These are phyloP conservation scores for Brachyistius frenatus DNA, from an alignment of 2,113 vertebrate species.

Conservation along the genomic window DNA sequence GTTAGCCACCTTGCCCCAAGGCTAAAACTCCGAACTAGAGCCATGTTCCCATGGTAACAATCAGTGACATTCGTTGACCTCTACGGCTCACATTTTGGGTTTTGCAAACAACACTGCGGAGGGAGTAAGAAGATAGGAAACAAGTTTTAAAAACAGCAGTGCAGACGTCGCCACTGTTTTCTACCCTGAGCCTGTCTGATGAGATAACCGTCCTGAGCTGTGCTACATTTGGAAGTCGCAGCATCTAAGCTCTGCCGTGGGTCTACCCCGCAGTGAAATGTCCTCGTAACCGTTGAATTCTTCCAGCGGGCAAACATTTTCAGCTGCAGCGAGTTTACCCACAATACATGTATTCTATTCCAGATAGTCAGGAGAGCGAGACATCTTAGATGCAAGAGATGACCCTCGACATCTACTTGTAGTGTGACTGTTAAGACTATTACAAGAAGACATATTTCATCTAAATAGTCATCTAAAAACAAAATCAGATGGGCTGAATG, in stretches of 20 bases:
- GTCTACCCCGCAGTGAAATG: neutral
- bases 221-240: neutral
- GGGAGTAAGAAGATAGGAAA: neutral
- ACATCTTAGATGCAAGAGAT: too few species aligned
- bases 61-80: neutral
- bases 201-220: neutral
- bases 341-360: too few species aligned
- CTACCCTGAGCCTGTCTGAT: neutral
- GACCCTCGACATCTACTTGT: too few species aligned
- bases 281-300: neutral
- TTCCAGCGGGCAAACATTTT: neutral
- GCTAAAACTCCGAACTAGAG: neutral
- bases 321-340: too few species aligned
- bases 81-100: neutral
- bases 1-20: too few species aligned
- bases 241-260: neutral
- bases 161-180: neutral
- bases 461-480: too few species aligned
- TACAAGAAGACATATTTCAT: neutral
- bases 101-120: neutral
- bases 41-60: neutral
- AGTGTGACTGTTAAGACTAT: too few species aligned
- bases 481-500: too few species aligned
- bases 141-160: neutral
- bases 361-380: too few species aligned